Evolutionary conservation across 2,888 invertebrate genomes (phyloP).

Genomic region (Acleris holmiana): DNA sequence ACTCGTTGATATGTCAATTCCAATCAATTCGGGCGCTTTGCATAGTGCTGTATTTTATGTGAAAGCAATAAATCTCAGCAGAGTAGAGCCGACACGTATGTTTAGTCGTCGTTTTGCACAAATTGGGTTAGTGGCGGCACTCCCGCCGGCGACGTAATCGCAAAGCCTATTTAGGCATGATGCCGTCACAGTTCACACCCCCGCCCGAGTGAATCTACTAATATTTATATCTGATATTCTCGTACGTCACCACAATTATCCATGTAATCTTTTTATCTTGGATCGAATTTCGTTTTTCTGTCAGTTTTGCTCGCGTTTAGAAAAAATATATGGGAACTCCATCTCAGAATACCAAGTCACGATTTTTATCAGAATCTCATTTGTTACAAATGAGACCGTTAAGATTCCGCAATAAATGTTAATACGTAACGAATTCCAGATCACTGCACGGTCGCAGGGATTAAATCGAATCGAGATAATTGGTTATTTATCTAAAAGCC

Average conservation of each 20-base stretch:
- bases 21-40: slow-evolving; percentile 60
- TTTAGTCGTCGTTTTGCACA: slow-evolving; percentile 72
- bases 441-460: slow-evolving; percentile 54
- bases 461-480: slow-evolving; percentile 74
- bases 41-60: slow-evolving; percentile 67
- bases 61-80: slow-evolving; percentile 67
- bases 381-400: slow-evolving; percentile 43
- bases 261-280: slow-evolving; percentile 22
- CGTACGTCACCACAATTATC: slow-evolving; percentile 3
- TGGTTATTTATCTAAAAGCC: slow-evolving; percentile 77
- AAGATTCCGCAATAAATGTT: slow-evolving; percentile 45
- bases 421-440: slow-evolving; percentile 49
- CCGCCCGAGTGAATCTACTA: slow-evolving; percentile 65
- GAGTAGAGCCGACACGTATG: slow-evolving; percentile 66
- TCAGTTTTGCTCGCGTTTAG: no score
- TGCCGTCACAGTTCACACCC: slow-evolving; percentile 70
- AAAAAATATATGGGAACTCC: background rate
- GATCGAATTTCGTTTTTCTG: slow-evolving; percentile 15
- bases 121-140: slow-evolving; percentile 76
- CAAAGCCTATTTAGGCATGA: slow-evolving; percentile 69
- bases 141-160: slow-evolving; percentile 67
- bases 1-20: slow-evolving; percentile 42
- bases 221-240: slow-evolving; percentile 57
- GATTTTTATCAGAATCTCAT: slow-evolving; percentile 16
- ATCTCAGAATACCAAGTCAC: background rate